Evolutionary conservation across 2,888 invertebrate species (phyloP).

Genomic region (Nasonovia ribisnigri): DNA sequence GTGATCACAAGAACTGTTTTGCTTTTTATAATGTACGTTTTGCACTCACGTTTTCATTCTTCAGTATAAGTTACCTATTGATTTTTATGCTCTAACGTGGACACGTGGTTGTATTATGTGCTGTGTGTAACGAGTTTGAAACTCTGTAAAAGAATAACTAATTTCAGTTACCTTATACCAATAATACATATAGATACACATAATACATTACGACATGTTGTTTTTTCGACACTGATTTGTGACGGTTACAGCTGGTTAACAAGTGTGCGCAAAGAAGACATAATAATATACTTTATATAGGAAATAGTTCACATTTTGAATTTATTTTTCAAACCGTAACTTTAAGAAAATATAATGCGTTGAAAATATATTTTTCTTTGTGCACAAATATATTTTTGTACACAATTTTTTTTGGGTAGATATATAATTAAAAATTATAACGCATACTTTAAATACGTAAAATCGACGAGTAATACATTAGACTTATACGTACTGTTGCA

Average conservation of each 20-base stretch:
- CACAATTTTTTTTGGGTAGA: not conserved
- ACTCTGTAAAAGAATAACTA: not conserved
- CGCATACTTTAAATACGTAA: not conserved
- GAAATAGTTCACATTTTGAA: not conserved
- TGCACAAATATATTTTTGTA: not conserved
- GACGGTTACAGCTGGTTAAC: not conserved
- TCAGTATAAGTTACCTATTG: not conserved
- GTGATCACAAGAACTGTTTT: not conserved
- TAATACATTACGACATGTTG: not conserved
- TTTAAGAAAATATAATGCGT: not conserved
- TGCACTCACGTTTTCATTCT: not conserved
- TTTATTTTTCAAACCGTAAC: not conserved
- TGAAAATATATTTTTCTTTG: not conserved
- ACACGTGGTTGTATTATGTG: not conserved
- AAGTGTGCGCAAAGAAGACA: not conserved
- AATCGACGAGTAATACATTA: not conserved
- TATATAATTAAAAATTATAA: not conserved
- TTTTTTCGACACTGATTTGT: not conserved
- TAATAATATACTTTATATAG: not conserved
- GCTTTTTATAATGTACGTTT: not conserved
- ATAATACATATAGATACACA: not conserved
- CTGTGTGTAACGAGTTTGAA: not conserved
- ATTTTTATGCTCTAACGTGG: not conserved
- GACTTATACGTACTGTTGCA: not conserved
- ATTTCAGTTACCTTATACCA: not conserved